Percentiles rank a stretch among this genome's conserved stretches.
Conservation (phyloP, 2,113 vertebrate genomes). For the Vicugna pacos region DNA sequence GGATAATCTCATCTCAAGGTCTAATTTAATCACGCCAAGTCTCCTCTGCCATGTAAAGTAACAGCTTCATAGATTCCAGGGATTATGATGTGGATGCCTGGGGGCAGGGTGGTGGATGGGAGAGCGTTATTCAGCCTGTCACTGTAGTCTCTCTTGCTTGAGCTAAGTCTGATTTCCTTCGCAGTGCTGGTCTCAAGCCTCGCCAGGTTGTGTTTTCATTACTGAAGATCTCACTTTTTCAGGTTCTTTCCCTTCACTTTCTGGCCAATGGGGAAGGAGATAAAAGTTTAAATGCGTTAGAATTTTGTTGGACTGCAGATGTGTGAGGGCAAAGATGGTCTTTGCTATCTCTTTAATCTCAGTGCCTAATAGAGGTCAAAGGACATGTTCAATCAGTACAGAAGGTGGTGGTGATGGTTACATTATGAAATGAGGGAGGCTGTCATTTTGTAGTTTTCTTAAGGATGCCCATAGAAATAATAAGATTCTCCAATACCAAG, state of each 20-base stretch:
- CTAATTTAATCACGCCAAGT: background rate
- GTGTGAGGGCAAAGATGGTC: background rate
- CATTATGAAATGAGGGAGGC: background rate
- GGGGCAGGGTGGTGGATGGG: no score
- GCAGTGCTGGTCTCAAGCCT: background rate
- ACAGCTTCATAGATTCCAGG: background rate
- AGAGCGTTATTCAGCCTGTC: background rate
- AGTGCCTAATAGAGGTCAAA: background rate
- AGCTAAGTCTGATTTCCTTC: background rate
- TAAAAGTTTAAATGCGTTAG: background rate
- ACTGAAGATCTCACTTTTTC: background rate
- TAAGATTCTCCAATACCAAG: background rate
- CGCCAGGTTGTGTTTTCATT: background rate
- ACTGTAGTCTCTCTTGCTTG: background rate
- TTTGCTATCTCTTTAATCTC: background rate
- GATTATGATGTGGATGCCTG: background rate
- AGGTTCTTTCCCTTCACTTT: background rate
- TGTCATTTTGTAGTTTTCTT: background rate
- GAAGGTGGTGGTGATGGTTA: background rate
- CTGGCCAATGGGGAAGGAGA: background rate
- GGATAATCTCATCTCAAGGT: background rate
- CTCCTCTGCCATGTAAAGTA: background rate
- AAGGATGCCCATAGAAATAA: background rate
- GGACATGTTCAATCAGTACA: rapidly evolving
- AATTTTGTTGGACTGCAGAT: background rate